Percentiles rank a stretch among this genome's conserved stretches.
Evolutionary conservation across 2,888 invertebrate species (phyloP).

Genomic region (Rosalia funebris): DNA sequence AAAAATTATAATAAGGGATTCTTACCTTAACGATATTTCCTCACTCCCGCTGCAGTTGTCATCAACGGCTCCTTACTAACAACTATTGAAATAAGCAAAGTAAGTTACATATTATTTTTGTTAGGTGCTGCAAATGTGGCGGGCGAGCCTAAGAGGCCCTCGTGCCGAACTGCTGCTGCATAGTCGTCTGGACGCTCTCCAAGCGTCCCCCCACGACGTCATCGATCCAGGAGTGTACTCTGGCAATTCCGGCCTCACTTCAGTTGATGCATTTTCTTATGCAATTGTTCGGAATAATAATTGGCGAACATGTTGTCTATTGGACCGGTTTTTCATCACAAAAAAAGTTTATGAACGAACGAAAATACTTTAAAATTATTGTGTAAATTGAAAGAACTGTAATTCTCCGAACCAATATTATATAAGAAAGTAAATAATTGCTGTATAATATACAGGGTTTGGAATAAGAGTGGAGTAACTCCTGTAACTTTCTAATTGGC

Average conservation of each 20-base stretch:
- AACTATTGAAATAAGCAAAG: constrained; percentile 40
- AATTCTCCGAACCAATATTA: too few relatives aligned
- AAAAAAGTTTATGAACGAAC: too few relatives aligned
- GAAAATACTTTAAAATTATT: too few relatives aligned
- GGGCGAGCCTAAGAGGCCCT: constrained; percentile 54
- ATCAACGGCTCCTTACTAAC: constrained; percentile 34
- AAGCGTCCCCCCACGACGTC: constrained; percentile 51
- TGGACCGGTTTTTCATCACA: too few relatives aligned
- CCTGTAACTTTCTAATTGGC: too few relatives aligned
- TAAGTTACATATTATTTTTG: constrained; percentile 39
- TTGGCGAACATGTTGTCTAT: neutral
- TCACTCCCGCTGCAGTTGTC: constrained; percentile 35
- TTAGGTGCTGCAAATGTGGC: constrained; percentile 37
- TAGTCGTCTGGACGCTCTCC: constrained; percentile 60
- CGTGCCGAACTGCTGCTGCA: constrained; percentile 62
- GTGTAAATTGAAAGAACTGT: too few relatives aligned
- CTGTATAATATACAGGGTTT: too few relatives aligned
- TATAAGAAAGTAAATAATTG: too few relatives aligned
- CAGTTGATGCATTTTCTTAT: neutral
- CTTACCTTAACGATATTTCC: constrained; percentile 34
- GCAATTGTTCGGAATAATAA: neutral
- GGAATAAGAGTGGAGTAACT: too few relatives aligned
- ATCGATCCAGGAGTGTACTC: constrained; percentile 31
- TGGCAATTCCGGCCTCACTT: constrained; percentile 12
- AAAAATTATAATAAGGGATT: constrained; percentile 1